Evolutionary conservation across 2,888 invertebrate species (phyloP), one percentile per base, ranked within the genome.

Genomic region (Acronicta alni): DNA sequence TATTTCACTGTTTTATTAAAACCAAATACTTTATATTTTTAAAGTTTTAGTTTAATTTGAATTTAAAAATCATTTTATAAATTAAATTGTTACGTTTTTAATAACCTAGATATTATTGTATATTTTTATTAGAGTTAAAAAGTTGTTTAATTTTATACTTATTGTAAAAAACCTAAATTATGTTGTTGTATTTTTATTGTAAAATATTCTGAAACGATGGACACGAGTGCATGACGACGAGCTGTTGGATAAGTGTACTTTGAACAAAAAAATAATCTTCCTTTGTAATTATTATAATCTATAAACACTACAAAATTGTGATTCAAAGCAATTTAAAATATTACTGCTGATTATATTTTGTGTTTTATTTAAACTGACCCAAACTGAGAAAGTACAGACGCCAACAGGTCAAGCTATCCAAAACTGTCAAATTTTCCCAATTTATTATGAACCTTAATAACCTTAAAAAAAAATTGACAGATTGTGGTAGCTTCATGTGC

Each of bases 311-410:
- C 88, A 87, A 89, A 92, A 93, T 94, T 93, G 93, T 94, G 94
- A 93, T 93, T 93, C 88, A 87, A 93, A 92, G 92, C 94, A 94
- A 94, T 93, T 93, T 91, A 92, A 92, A 93, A 93, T 94, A 94
- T 92, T 93, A 93, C 92, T 91, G 93, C 93, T 94, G 93, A 94
- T 90, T 93, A 93, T 86, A 88, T 67, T 63, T 75, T 70, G 69
- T 86, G 89, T 91, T 92, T 89, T 81, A 89, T 90, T 80, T 77
- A 43, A 37, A 43, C 10, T 42, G 26, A 23, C 44, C 26, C 54
- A n/a, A n/a, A n/a, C n/a, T n/a, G n/a, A n/a, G n/a, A n/a, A n/a
- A n/a, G n/a, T n/a, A n/a, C n/a, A n/a, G n/a, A n/a, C n/a, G n/a
- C n/a, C n/a, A n/a, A n/a, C n/a, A n/a, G n/a, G n/a, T n/a, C n/a